Conservation (phyloP, 2,888 invertebrate species). For the Periphyllus acericola region DNA sequence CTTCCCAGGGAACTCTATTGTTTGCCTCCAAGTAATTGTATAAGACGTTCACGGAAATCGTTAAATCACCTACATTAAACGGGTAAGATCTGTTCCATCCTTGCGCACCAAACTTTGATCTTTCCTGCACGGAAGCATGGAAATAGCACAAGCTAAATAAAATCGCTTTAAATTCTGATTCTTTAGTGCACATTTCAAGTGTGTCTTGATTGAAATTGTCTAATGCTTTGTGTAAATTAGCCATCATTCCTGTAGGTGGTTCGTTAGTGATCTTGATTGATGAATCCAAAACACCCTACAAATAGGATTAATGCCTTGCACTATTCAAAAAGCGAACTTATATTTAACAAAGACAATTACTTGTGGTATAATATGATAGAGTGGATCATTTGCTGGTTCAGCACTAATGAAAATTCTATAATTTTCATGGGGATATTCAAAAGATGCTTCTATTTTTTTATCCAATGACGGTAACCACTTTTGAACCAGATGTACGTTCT, state of each 20-base stretch:
- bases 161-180: conserved; percentile 91
- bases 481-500: conserved; percentile 92
- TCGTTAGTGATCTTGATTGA: conserved; percentile 97
- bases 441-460: conserved; percentile 87
- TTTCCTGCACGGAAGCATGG: conserved; percentile 92
- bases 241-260: conserved; percentile 93
- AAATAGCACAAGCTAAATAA: conserved; percentile 92
- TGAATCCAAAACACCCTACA: conserved; percentile 88
- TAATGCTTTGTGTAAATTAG: conserved; percentile 91
- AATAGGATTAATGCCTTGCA: background rate
- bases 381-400: conserved; percentile 81
- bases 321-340: background rate
- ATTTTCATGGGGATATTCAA: conserved; percentile 74
- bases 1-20: conserved; percentile 91
- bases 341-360: conserved; percentile 64
- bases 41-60: conserved; percentile 90
- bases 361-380: conserved; percentile 73
- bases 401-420: conserved; percentile 86
- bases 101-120: conserved; percentile 93
- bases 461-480: conserved; percentile 89
- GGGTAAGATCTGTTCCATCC: conserved; percentile 85
- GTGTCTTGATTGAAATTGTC: conserved; percentile 94
- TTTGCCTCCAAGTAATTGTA: conserved; percentile 92
- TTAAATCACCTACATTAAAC: conserved; percentile 81
- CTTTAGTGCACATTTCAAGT: conserved; percentile 90